phyloP scores from a whole-genome alignment of 2,888 invertebrate species.

The Athrips mouffetella region DNA sequence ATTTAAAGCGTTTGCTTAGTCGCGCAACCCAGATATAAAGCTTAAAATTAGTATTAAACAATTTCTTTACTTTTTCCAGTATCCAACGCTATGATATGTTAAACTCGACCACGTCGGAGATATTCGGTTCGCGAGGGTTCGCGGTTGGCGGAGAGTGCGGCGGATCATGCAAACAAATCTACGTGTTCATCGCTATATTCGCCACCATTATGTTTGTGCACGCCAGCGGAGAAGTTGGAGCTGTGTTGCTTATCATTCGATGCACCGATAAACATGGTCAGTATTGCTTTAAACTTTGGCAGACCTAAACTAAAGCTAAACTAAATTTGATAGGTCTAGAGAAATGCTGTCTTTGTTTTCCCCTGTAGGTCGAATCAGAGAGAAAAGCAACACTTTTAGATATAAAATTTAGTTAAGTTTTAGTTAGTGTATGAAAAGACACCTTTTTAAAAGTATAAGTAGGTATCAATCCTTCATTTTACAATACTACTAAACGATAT shows the following conservation, averaged over 20 bases:
- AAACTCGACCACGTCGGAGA: slow-evolving; percentile 25
- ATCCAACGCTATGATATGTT: slow-evolving; percentile 39
- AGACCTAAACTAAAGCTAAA: neutral
- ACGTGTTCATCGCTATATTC: slow-evolving; percentile 87
- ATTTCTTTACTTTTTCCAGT: slow-evolving; percentile 30
- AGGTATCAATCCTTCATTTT: too few relatives aligned
- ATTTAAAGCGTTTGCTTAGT: too few relatives aligned
- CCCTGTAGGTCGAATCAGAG: too few relatives aligned
- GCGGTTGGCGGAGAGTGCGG: slow-evolving; percentile 90
- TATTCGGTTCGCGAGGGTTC: slow-evolving; percentile 43
- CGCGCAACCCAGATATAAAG: too few relatives aligned
- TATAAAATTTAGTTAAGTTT: too few relatives aligned
- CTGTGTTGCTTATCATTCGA: slow-evolving; percentile 92
- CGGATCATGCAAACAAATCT: slow-evolving; percentile 87
- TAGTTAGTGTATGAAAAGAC: too few relatives aligned
- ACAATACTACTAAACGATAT: too few relatives aligned
- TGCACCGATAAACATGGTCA: slow-evolving; percentile 90
- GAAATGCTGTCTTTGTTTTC: neutral
- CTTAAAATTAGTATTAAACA: neutral
- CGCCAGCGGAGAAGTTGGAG: slow-evolving; percentile 94
- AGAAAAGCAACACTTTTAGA: too few relatives aligned
- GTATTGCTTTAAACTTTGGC: slow-evolving; percentile 15
- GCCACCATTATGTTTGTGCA: slow-evolving; percentile 94
- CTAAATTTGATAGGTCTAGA: neutral
- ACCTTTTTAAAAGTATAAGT: too few relatives aligned